Base-by-base conservation (phyloP, 2,888 invertebrate species). In the Thyatira batis region DNA sequence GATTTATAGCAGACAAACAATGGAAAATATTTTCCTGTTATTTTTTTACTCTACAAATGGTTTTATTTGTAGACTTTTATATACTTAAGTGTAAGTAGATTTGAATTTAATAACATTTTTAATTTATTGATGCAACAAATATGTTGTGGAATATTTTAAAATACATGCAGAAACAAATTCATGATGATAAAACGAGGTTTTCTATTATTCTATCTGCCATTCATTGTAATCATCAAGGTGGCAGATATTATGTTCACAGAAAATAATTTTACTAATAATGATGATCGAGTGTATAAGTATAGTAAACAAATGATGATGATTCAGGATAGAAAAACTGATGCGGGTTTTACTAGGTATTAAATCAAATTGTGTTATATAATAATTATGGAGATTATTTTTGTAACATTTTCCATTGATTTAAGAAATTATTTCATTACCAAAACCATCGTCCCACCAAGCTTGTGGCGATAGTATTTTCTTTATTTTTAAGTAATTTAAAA, bases 31-130 rank as follows among this genome's bases (percentile, higher is more conserved):
- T 46, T 86, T 85, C 87, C 85, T 81, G 68, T 87, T 90, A 90
- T 91, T 92, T 92, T 92, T 92, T 87, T 91, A 91, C 81, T 85
- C 90, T 90, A 87, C 90, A 90, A 89, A 89, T 89, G 82, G 58
- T 88, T 87, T 89, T 87, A 85, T 90, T 90, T 91, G 90, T 90
- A 89, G 89, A 85, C 55, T 84, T 79, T 79, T 80, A 78, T 85
- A 82, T 78, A 74, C 52, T 65, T 89, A 87, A 86, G 78, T 63
- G 57, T 89, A 89, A 88, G 85, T 89, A 88, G 86, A 69, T 77
- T 84, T 85, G 84, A 84, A 87, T 82, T 81, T 67, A 65, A 80
- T 78, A 71, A 77, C 73, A 70, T 69, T 73, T 76, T 67, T 74
- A 68, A 74, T 73, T 78, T 71, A 73, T 72, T 70, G 60, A 62